Evolutionary conservation across 2,797 vertebrate species (phyloP).

Genomic region (Karalla daura): DNA sequence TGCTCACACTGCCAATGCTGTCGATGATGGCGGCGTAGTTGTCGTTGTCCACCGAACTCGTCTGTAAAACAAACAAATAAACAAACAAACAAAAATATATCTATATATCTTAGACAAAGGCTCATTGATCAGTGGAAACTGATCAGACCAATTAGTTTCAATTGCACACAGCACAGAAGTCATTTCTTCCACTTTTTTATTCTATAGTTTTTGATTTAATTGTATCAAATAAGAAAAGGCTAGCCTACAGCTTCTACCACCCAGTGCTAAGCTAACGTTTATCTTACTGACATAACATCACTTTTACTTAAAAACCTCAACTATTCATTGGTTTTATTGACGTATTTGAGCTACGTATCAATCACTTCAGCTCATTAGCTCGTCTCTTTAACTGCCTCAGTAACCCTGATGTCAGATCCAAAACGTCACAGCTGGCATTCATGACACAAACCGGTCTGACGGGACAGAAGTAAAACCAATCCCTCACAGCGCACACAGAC

Average conservation of each 20-base stretch:
- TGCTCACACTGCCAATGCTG: constrained; percentile 90
- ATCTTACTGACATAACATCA: too few relatives aligned
- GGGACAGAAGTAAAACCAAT: neutral
- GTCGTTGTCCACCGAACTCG: constrained; percentile 88
- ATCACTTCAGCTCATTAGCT: neutral
- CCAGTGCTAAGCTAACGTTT: too few relatives aligned
- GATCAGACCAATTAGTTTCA: too few relatives aligned
- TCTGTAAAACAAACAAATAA: constrained; percentile 84
- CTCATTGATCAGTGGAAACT: too few relatives aligned
- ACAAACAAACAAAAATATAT: too few relatives aligned
- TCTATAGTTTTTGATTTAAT: too few relatives aligned
- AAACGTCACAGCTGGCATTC: neutral
- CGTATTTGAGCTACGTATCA: neutral
- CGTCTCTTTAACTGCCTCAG: neutral
- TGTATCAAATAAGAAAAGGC: too few relatives aligned
- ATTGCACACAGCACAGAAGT: too few relatives aligned
- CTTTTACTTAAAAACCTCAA: neutral
- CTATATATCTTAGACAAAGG: too few relatives aligned
- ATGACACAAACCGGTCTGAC: constrained; percentile 24
- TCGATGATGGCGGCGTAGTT: constrained; percentile 89
- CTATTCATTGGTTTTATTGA: too few relatives aligned
- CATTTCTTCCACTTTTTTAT: too few relatives aligned
- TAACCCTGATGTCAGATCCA: neutral
- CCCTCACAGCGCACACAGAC: neutral
- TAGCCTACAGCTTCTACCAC: too few relatives aligned